phyloP scores from a whole-genome alignment of 2,113 vertebrate species.

The Rostratula benghalensis region DNA sequence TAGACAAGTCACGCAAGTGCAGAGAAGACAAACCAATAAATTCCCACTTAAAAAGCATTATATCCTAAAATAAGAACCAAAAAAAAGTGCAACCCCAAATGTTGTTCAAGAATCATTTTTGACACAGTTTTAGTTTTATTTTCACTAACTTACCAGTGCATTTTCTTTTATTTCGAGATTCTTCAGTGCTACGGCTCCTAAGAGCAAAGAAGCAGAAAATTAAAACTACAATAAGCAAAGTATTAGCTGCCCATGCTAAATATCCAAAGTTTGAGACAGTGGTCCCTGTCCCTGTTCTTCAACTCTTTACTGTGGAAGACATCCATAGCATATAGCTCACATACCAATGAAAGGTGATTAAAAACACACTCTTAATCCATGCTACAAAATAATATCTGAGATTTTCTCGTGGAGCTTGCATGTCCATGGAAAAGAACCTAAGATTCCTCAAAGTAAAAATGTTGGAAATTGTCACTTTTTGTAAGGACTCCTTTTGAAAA shows the following conservation, averaged over 20 bases:
- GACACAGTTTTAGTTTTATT: not conserved
- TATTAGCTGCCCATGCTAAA: not conserved
- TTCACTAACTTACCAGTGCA: conserved; percentile 87
- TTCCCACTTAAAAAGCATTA: not conserved
- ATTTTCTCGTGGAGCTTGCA: not conserved
- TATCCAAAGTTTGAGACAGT: not conserved
- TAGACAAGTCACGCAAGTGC: not conserved
- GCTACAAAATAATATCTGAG: not conserved
- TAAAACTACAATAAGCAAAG: not conserved
- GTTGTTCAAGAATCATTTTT: not conserved
- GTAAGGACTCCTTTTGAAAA: not conserved
- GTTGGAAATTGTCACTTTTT: not conserved
- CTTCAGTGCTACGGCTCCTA: conserved; percentile 89
- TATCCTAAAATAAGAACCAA: not conserved
- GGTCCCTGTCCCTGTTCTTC: not conserved
- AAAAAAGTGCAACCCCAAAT: not conserved
- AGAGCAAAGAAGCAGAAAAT: conserved; percentile 5
- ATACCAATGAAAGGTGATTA: not conserved
- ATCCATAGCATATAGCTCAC: not conserved
- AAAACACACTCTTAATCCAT: not conserved
- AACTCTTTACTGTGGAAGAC: not conserved
- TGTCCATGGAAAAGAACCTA: not conserved
- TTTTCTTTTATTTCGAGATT: conserved; percentile 98
- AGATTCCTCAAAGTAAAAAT: not conserved
- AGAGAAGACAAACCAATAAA: not conserved